A percentile compares a stretch with the other conserved stretches of the same genome.
These are phyloP conservation scores for Zele albiditarsus DNA, from an alignment of 2,888 invertebrate species.

Conservation along the genomic window DNA sequence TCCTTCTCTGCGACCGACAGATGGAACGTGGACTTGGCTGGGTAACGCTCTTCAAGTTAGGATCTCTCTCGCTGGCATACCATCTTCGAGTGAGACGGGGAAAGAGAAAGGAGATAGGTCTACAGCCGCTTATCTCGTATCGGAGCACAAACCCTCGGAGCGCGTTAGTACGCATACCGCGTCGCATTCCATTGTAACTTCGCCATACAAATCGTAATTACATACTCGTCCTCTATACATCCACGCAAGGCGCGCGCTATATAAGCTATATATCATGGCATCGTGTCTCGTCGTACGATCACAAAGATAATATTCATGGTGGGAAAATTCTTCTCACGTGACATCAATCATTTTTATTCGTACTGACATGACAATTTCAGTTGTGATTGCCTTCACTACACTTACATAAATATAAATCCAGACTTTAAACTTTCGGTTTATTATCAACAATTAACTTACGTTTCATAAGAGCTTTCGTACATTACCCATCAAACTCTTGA, in stretches of 20 bases:
- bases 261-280: constrained; percentile 10
- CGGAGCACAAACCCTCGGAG: constrained; percentile 55
- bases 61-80: constrained; percentile 57
- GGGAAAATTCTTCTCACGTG: constrained; percentile 47
- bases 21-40: constrained; percentile 53
- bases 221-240: constrained; percentile 45
- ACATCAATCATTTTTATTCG: constrained; percentile 47
- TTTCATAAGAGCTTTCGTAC: not conserved
- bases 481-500: not conserved
- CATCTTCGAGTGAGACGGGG: constrained; percentile 62
- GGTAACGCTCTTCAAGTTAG: constrained; percentile 33
- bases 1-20: constrained; percentile 52
- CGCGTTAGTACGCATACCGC: constrained; percentile 62
- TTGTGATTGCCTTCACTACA: constrained; percentile 18
- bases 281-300: constrained; percentile 6
- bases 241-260: constrained; percentile 3
- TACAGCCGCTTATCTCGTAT: constrained; percentile 60
- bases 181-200: constrained; percentile 67
- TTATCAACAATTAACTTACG: not conserved
- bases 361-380: constrained; percentile 34
- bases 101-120: not conserved
- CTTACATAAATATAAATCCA: not conserved
- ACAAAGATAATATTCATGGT: constrained; percentile 37
- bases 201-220: constrained; percentile 60
- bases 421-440: not conserved